Base-by-base conservation (phyloP, 2,113 vertebrate species). In the Hoplias malabaricus region DNA sequence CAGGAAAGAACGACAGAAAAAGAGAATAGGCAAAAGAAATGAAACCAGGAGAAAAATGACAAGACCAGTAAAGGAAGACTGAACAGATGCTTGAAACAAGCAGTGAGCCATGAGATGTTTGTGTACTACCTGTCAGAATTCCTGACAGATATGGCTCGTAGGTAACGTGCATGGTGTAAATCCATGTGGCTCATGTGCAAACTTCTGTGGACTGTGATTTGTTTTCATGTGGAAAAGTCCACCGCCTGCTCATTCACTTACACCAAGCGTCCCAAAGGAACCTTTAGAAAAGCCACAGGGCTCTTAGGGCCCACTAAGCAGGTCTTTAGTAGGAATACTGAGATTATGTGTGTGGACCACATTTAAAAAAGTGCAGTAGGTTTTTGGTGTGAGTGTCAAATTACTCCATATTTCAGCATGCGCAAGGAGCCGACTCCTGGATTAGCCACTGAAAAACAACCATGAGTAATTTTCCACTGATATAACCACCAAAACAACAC, bases 401-500 rank as follows among this genome's bases (percentile, higher is more conserved):
- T 84, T 86, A 74, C 21, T 12, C 25, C 67, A 62, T 11, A 54
- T 40, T 82, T 65, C 36, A 62, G 9, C 0, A 13, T 38, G 66
- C 73, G 33, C 29, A 11, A 10, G 27, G 53, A 81, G 62, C 38
- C 48, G 53, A 77, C 73, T 63, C 14, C 62, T 76, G 68, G 67
- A 78, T 73, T 72, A 23, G 54, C 81, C 73, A 59, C 40, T 42
- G 50, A 83, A 85, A 74, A 86, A 84, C 78, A 83, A 82, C 79
- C 59, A 80, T 83, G 85, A 87, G 80, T 87, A 77, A 91, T 90
- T 88, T 91, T 91, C 90, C 88, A 87, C 77, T 76, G 81, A 88
- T 84, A 85, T 68, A 87, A 84, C 76, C 68, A 82, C 78, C 12
- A 25, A 87, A 86, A 85, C 61, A 81, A 80, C 79, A 56, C 71